A percentile compares a stretch with the other conserved stretches of the same genome.
These are phyloP conservation scores for Muraenolepis orangiensis DNA, from an alignment of 2,797 vertebrate genomes.

Conservation along the genomic window DNA sequence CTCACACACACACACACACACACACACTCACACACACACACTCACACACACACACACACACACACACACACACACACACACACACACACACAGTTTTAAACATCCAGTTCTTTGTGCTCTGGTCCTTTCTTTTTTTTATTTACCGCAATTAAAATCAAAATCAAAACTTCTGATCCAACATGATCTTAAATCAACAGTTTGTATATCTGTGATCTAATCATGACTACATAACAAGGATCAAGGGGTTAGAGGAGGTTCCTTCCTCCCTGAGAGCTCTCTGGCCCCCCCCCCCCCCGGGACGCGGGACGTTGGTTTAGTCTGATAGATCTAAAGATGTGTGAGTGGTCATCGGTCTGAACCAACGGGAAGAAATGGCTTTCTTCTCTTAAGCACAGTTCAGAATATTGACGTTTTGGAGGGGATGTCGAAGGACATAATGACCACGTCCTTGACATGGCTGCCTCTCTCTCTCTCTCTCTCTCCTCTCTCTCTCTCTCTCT, in stretches of 20 bases:
- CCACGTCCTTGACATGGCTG: slow-evolving; percentile 4
- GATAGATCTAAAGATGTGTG: slow-evolving; percentile 30
- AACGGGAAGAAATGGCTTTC: slow-evolving; percentile 18
- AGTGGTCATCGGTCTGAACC: slow-evolving; percentile 23
- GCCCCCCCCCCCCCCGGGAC: too few species aligned
- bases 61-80: too few species aligned
- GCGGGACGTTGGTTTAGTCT: slow-evolving; percentile 35
- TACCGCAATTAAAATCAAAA: neutral
- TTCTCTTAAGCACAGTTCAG: slow-evolving; percentile 19
- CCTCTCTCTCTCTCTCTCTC: neutral
- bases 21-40: neutral
- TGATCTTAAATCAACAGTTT: neutral
- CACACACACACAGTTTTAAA: slow-evolving; percentile 80
- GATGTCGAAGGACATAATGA: slow-evolving; percentile 41
- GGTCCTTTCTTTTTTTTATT: neutral
- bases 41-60: neutral
- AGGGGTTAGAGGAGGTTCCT: too few species aligned
- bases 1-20: neutral
- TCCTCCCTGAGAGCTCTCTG: too few species aligned
- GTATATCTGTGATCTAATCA: neutral
- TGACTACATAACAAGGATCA: neutral
- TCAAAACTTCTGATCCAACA: neutral
- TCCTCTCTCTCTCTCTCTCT: too few species aligned
- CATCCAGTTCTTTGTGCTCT: slow-evolving; percentile 63
- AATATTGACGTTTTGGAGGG: slow-evolving; percentile 29